Base-by-base conservation (phyloP, 2,888 invertebrate genomes). In the Desoria tigrina region DNA sequence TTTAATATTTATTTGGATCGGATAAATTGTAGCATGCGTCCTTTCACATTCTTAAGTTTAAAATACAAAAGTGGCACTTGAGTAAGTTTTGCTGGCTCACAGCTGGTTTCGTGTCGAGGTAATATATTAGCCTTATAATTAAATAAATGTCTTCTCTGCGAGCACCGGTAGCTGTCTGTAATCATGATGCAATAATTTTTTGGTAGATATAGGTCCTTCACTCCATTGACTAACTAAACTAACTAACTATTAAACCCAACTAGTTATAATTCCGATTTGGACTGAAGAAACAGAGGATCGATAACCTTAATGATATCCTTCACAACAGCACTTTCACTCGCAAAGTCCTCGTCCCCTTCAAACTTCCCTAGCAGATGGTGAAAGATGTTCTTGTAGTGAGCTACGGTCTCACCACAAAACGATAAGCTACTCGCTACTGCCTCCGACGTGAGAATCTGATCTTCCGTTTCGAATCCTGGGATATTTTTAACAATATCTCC, bases 371-470 rank as follows among this genome's bases (percentile, higher is more conserved):
- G 49, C 11, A 73, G 58, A 6, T 61, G 55, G 28, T 70, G 65
- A 53, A 70, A 68, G 50, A 49, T 63, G 9, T 42, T 21, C 2
- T 27, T 56, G 37, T 56, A 49, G 23, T 26, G 37, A 14, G 53
- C 21, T 45, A 24, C 57, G 51, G 18, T 50, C 42, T 21, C 27
- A 49, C 21, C 45, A 58, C 74, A 74, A 57, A 74, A 68, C 1
- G 62, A 42, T n/a, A 72, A 32, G 37, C 70, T 70, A 14, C 63
- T 55, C 11, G 56, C 64, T 3, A 68, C 66, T 16, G 72, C 74
- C 49, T 67, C 72, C 9, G 67, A 66, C 16, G 71, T 71, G 18
- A 69, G 65, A 23, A 72, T 65, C 61, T 75, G 73, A 45, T 75
- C 72, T 16, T 71, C 72, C 11, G 59, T 63, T 11, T 72, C 73